A percentile compares a stretch with the other conserved stretches of the same genome.
phyloP scores from a whole-genome alignment of 2,888 invertebrate species.

The Caenorhabditis wallacei region DNA sequence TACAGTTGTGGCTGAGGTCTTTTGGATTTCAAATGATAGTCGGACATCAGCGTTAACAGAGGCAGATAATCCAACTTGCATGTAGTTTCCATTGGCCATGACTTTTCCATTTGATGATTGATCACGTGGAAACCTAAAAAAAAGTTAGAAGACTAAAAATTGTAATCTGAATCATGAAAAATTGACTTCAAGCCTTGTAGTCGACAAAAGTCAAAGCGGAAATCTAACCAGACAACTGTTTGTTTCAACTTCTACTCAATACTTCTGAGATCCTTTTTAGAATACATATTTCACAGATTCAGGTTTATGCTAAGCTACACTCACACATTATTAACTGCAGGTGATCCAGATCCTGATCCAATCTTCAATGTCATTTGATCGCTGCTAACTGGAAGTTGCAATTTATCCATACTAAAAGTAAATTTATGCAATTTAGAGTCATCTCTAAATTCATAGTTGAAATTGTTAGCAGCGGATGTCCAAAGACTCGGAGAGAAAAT shows the following conservation, averaged over 20 bases:
- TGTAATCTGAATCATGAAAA: too few species aligned
- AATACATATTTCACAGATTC: too few species aligned
- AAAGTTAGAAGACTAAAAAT: too few species aligned
- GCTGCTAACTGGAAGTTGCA: neutral
- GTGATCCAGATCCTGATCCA: constrained; percentile 36
- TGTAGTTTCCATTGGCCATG: constrained; percentile 36
- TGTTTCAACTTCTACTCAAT: neutral
- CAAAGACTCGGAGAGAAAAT: constrained; percentile 47
- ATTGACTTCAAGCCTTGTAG: too few species aligned
- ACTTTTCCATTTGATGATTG: constrained; percentile 17
- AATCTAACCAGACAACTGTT: too few species aligned
- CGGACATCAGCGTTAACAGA: constrained; percentile 23
- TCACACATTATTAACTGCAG: constrained; percentile 31
- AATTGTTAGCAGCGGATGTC: neutral
- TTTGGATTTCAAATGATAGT: constrained; percentile 8
- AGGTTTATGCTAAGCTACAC: neutral
- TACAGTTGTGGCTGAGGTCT: neutral
- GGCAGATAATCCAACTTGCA: constrained; percentile 23
- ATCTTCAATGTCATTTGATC: constrained; percentile 32
- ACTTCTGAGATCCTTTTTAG: too few species aligned
- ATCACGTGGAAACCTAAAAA: constrained; percentile 28
- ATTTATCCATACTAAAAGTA: neutral
- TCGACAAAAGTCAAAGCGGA: too few species aligned
- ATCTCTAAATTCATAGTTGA: constrained; percentile 32
- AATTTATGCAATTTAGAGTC: constrained; percentile 22